Evolutionary conservation across 2,888 invertebrate genomes (phyloP).

Genomic region (Drosophila mayaguana): DNA sequence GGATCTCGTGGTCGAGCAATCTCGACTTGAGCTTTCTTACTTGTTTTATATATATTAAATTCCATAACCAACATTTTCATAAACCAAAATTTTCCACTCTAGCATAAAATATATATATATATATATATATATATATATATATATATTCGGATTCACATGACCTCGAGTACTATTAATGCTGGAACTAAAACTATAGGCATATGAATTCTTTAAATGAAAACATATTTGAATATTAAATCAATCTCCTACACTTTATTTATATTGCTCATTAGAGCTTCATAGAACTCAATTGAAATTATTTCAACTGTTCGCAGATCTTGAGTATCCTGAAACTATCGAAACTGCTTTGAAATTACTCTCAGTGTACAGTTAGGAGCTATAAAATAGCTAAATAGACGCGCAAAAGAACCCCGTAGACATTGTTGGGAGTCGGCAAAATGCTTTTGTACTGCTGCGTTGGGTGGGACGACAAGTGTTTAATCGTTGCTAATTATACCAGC

Average conservation of each 20-base stretch:
- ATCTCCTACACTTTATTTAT: background rate
- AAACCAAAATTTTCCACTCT: background rate
- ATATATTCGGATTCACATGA: background rate
- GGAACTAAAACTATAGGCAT: background rate
- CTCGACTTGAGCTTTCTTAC: no score
- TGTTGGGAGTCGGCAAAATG: constrained; percentile 60
- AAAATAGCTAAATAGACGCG: constrained; percentile 59
- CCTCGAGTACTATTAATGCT: background rate
- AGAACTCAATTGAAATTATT: background rate
- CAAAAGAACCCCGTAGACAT: constrained; percentile 25
- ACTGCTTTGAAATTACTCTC: background rate
- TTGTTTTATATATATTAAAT: no score
- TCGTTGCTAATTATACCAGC: constrained; percentile 77
- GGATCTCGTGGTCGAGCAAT: no score
- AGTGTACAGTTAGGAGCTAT: constrained; percentile 37
- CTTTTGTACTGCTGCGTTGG: constrained; percentile 71
- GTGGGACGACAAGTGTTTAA: constrained; percentile 80
- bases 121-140: no score
- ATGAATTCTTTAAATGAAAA: background rate
- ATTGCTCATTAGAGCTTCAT: background rate
- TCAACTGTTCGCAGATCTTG: background rate
- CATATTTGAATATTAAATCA: background rate
- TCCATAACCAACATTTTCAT: no score
- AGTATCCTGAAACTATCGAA: background rate
- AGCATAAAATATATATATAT: no score